These are phyloP conservation scores for Capitulum mitella DNA, from an alignment of 2,888 invertebrate genomes.

Conservation along the genomic window DNA sequence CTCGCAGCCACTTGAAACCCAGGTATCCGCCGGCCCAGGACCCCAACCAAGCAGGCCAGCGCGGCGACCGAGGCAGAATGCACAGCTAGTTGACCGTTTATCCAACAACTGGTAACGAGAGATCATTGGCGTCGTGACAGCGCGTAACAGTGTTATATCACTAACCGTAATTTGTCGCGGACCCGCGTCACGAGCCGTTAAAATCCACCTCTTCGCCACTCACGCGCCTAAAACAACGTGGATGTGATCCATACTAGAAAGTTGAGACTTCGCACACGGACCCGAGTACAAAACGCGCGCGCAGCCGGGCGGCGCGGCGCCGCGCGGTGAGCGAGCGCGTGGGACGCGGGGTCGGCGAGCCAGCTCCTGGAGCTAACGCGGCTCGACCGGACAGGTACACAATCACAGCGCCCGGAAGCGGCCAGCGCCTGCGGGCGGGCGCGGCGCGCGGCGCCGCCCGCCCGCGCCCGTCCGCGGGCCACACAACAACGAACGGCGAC, in stretches of 20 bases:
- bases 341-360: too few species aligned
- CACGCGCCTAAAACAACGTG: too few species aligned
- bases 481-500: not conserved
- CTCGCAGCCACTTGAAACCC: too few species aligned
- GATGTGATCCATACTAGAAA: too few species aligned
- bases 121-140: not conserved
- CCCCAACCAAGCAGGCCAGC: too few species aligned
- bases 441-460: not conserved
- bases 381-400: not conserved
- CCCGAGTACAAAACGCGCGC: not conserved
- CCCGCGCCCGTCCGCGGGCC: not conserved
- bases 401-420: not conserved
- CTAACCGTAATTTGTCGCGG: too few species aligned
- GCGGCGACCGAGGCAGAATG: too few species aligned
- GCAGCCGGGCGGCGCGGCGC: not conserved
- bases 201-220: too few species aligned
- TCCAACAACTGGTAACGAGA: constrained; percentile 15
- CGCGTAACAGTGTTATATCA: not conserved
- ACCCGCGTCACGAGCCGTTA: too few species aligned
- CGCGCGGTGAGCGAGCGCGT: not conserved
- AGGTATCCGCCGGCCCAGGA: too few species aligned
- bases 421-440: not conserved
- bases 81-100: not conserved
- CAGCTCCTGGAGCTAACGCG: too few species aligned
- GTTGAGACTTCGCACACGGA: not conserved